Evolutionary conservation across 1,140 invertebrate species (phyloP), one percentile per base, ranked within the genome.

Genomic region (Aphis gossypii): DNA sequence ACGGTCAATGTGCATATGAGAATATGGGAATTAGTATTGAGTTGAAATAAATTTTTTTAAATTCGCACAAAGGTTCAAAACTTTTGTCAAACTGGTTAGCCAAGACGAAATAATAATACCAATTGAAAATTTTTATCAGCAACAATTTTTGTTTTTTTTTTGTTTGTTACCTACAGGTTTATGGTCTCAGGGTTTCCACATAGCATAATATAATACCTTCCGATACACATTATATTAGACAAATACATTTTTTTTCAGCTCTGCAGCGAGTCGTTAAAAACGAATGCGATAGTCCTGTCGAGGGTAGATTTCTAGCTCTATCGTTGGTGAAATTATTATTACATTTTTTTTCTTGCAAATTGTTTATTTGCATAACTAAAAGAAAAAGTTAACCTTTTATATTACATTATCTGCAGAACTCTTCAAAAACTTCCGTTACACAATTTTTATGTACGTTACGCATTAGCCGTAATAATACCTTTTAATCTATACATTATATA

Each of bases 401-500:
- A 23, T 11, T 41, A 23, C 18, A 83, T 41, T 83, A 83, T 41
- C 5, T 51, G 14, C 60, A 76, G 30, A 68, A 30, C 30, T 88
- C 86, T 51, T 48, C 30, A 48, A 56, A 38, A 89, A 54, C 2
- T 89, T 56, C 87, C 87, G 87, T 89, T 89, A 89, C 48, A 38
- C 14, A 25, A 46, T 56, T 38, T 23, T 21, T 38, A 38, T 82
- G 20, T 38, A 82, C 76, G 76, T 38, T 82, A 82, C 18, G 3
- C 60, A n/a, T 76, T n/a, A 76, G 4, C 11, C 60, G 30, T 76
- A 35, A n/a, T 76, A n/a, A 76, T n/a, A 76, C 4, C n/a, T n/a
- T n/a, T 14, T 68, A 68, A 68, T 68, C 14, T 9, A 68, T 68
- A 11, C n/a, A 25, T 6, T 23, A 46, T 46, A 46, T 46, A 46